Percentiles rank a stretch among this genome's conserved stretches.
Conservation (phyloP, 2,797 vertebrate genomes). For the Rhodeus uyekii region DNA sequence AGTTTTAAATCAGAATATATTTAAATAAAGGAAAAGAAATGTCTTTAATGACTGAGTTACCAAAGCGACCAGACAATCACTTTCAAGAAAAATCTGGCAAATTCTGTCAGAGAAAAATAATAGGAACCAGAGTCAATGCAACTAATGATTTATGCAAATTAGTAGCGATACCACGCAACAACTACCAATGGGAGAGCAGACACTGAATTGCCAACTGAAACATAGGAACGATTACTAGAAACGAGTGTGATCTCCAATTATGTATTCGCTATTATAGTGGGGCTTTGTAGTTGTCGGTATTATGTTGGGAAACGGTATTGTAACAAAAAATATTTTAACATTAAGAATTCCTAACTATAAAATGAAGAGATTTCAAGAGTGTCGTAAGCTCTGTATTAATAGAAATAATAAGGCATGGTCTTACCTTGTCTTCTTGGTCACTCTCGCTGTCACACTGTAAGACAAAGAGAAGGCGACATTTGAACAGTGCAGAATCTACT, state of each 20-base stretch:
- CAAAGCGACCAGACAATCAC: not conserved
- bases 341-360: not conserved
- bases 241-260: not conserved
- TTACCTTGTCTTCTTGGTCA: constrained; percentile 96
- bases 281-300: not conserved
- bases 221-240: not conserved
- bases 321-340: not conserved
- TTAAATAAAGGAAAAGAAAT: not conserved
- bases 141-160: not conserved
- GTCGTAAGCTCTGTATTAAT: not conserved
- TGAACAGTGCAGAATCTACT: not conserved
- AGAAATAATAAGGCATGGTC: constrained; percentile 12
- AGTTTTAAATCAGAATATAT: not conserved
- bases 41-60: not conserved
- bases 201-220: not conserved
- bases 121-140: not conserved
- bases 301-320: not conserved
- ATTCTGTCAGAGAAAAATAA: not conserved
- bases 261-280: not conserved
- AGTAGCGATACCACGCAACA: not conserved
- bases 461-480: constrained; percentile 49
- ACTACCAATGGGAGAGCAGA: not conserved
- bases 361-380: not conserved
- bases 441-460: constrained; percentile 93
- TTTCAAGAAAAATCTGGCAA: not conserved